These are phyloP conservation scores for Melanerpes formicivorus DNA, from an alignment of 2,113 vertebrate genomes.

Conservation along the genomic window DNA sequence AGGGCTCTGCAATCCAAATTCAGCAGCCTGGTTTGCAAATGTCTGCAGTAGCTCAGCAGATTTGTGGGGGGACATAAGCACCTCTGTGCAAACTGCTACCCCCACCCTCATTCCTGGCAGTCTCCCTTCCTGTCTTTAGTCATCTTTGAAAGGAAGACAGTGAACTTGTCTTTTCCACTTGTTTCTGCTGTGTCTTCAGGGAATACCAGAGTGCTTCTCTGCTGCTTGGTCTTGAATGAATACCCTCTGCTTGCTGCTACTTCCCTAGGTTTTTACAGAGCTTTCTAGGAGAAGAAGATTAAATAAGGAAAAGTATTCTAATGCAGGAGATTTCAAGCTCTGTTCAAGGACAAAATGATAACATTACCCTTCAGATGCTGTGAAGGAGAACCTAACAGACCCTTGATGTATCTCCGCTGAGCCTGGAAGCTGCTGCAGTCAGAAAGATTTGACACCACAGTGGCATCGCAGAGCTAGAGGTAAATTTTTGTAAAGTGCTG, in stretches of 20 bases:
- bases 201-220: neutral
- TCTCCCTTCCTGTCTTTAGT: neutral
- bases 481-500: neutral
- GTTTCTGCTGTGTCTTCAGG: neutral
- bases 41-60: neutral
- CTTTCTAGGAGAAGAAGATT: neutral
- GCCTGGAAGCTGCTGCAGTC: slow-evolving; percentile 30
- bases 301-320: neutral
- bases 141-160: neutral
- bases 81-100: neutral
- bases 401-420: slow-evolving; percentile 30
- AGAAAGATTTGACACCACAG: slow-evolving; percentile 35
- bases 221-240: neutral
- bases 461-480: neutral
- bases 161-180: neutral
- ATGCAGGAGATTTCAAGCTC: neutral
- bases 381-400: neutral
- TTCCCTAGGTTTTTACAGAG: neutral
- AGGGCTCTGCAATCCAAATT: neutral
- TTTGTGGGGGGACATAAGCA: neutral
- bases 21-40: neutral
- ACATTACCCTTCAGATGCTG: neutral
- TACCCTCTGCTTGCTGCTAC: neutral
- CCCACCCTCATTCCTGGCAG: neutral
- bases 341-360: slow-evolving; percentile 32